Conservation (phyloP, 2,113 vertebrate species). For the Centropus unirufus region DNA sequence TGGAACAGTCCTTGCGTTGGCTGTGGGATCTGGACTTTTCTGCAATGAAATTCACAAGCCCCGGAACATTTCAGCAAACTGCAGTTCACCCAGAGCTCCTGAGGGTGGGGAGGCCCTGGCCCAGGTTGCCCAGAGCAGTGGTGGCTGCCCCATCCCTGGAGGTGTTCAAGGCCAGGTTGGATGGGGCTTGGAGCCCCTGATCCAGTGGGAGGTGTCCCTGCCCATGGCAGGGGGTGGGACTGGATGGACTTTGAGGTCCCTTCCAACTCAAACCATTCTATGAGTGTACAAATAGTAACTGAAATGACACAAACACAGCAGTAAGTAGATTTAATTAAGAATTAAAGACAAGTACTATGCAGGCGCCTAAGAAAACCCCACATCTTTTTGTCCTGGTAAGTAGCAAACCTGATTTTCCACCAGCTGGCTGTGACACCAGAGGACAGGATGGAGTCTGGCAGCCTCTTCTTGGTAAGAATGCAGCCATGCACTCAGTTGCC, state of each 20-base stretch:
- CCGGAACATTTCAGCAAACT: neutral
- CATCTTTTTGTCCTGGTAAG: neutral
- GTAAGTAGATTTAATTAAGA: neutral
- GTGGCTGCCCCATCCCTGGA: too few relatives aligned
- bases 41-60: neutral
- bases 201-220: too few relatives aligned
- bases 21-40: neutral
- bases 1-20: neutral
- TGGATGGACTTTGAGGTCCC: too few relatives aligned
- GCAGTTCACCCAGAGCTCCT: neutral
- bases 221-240: too few relatives aligned
- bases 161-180: too few relatives aligned
- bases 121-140: too few relatives aligned
- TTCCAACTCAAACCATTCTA: too few relatives aligned
- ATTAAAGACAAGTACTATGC: neutral
- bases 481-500: neutral
- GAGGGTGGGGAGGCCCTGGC: too few relatives aligned
- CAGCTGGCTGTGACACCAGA: neutral
- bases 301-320: neutral
- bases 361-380: neutral
- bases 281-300: neutral
- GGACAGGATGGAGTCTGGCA: neutral
- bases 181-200: too few relatives aligned
- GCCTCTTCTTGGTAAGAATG: neutral
- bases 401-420: neutral